phyloP scores from a whole-genome alignment of 2,888 invertebrate species.

The Blastobasis adustella region DNA sequence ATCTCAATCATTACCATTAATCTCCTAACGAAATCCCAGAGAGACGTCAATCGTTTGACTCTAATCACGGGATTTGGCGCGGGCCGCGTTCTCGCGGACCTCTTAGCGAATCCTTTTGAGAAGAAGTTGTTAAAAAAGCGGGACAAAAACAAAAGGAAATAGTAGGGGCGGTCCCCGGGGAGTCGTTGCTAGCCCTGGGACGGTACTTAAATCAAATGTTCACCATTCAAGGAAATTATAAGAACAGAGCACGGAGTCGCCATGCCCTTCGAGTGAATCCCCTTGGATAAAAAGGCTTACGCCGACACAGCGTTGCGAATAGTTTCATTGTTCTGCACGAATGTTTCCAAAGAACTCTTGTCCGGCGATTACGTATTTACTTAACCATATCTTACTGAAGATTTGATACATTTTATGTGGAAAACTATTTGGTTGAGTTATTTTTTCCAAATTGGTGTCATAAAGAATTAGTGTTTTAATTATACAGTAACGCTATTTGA shows the following conservation, averaged over 20 bases:
- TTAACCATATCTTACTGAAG: too few relatives aligned
- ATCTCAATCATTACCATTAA: conserved; percentile 54
- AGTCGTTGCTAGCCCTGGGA: conserved; percentile 63
- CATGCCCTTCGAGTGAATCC: conserved; percentile 41
- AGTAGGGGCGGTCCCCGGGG: conserved; percentile 64
- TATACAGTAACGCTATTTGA: too few relatives aligned
- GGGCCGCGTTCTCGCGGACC: conserved; percentile 43
- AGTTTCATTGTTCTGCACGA: conserved; percentile 34
- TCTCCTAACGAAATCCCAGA: conserved; percentile 46
- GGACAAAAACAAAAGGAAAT: conserved; percentile 67
- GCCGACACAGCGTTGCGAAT: conserved; percentile 40
- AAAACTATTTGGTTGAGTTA: too few relatives aligned
- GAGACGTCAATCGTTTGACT: conserved; percentile 53
- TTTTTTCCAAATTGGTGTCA: too few relatives aligned
- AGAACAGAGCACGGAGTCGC: conserved; percentile 59
- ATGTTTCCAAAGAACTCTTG: conserved; percentile 18
- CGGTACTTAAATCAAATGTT: conserved; percentile 72
- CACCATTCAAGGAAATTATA: conserved; percentile 70
- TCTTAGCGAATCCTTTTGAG: conserved; percentile 56
- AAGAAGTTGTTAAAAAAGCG: conserved; percentile 63
- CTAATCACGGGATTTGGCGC: conserved; percentile 56
- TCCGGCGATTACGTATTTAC: too few relatives aligned
- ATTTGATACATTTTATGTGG: too few relatives aligned
- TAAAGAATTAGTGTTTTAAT: too few relatives aligned
- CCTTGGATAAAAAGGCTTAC: conserved; percentile 54